These are phyloP conservation scores for Polylopha cassiicola DNA, from an alignment of 2,888 invertebrate species.

Conservation along the genomic window DNA sequence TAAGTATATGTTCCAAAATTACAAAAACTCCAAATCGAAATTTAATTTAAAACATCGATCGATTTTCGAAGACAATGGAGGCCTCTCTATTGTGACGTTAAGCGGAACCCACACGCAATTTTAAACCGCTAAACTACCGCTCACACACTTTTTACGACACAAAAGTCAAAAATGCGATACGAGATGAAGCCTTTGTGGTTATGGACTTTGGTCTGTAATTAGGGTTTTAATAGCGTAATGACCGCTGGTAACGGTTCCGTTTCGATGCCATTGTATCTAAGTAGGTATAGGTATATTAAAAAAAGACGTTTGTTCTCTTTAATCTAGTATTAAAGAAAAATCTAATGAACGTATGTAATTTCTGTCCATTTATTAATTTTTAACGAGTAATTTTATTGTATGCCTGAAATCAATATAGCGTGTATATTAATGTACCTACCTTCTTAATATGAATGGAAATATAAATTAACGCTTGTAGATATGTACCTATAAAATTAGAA, in stretches of 20 bases:
- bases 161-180: constrained; percentile 57
- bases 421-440: too few relatives aligned
- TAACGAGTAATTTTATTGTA: constrained; percentile 16
- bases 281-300: constrained; percentile 11
- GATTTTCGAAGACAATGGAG: constrained; percentile 28
- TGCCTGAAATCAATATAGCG: constrained; percentile 2
- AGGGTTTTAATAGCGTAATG: constrained; percentile 68
- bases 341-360: constrained; percentile 42
- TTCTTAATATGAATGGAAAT: too few relatives aligned
- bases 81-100: constrained; percentile 30
- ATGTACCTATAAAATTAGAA: too few relatives aligned
- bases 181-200: constrained; percentile 69
- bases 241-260: constrained; percentile 61
- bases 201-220: constrained; percentile 70
- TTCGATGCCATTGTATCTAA: constrained; percentile 61
- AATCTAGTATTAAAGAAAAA: constrained; percentile 44
- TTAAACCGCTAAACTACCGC: constrained; percentile 55
- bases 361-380: constrained; percentile 38
- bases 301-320: constrained; percentile 39
- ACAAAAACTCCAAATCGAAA: constrained; percentile 17
- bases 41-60: constrained; percentile 21
- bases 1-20: too few relatives aligned
- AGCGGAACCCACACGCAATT: constrained; percentile 51
- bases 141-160: constrained; percentile 57
- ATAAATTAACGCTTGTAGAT: too few relatives aligned